phyloP scores from a whole-genome alignment of 1,140 invertebrate species.

The Macrobrachium rosenbergii region DNA sequence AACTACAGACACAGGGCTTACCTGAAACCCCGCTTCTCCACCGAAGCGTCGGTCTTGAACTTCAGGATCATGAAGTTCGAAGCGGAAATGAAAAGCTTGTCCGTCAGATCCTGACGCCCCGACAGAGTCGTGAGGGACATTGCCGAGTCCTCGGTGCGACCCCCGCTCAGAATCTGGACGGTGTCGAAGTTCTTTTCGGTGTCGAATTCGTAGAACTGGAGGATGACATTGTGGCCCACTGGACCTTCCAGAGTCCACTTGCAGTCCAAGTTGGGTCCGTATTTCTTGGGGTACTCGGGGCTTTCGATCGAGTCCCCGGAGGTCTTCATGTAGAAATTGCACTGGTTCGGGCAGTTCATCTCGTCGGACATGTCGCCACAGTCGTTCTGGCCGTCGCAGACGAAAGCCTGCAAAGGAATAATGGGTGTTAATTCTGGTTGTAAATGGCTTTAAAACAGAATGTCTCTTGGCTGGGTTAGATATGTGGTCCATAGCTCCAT shows the following conservation, averaged over 20 bases:
- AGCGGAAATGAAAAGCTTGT: conserved; percentile 89
- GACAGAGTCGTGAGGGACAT: conserved; percentile 92
- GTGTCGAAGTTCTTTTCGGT: conserved; percentile 97
- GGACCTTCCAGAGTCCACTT: conserved; percentile 98
- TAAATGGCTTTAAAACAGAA: no score
- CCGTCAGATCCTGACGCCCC: conserved; percentile 83
- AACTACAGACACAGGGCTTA: conserved; percentile 59
- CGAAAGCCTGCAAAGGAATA: conserved; percentile 75
- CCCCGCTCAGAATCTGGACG: conserved; percentile 94
- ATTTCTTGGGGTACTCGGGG: conserved; percentile 94
- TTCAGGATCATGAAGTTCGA: conserved; percentile 99
- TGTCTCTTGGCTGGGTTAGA: no score
- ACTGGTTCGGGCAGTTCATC: conserved; percentile 87
- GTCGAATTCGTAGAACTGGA: conserved; percentile 97
- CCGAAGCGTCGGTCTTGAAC: conserved; percentile 93
- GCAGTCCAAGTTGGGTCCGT: conserved; percentile 89
- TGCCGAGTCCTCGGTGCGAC: conserved; percentile 93
- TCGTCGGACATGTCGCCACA: conserved; percentile 94
- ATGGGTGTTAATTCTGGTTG: no score
- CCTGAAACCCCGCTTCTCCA: conserved; percentile 93
- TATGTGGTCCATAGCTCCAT: no score
- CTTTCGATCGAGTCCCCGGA: conserved; percentile 96
- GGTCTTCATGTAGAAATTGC: conserved; percentile 91
- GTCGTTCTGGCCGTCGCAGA: conserved; percentile 93
- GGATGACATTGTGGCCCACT: conserved; percentile 91